Evolutionary conservation across 1,140 invertebrate species (phyloP), one percentile per base, ranked within the genome.

Genomic region (Drosophila santomea): DNA sequence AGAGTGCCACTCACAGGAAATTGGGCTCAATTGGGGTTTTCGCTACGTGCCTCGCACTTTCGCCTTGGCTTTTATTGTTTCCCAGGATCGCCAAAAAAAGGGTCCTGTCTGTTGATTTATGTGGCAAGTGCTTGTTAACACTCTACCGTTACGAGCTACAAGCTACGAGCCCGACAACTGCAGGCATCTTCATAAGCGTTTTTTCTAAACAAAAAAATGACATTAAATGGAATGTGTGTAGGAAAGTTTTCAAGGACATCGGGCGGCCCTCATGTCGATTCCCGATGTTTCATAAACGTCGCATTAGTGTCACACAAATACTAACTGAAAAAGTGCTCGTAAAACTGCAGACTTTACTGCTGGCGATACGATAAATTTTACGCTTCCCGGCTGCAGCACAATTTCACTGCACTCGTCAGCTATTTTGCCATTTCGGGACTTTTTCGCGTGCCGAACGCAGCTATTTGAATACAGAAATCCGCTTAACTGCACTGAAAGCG

Each of bases 391-490:
- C 25, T 64, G 54, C 57, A 67, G 64, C 74, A 57, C n/a, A 79
- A 77, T 73, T 88, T 80, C 52, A 47, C 67, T 89, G 83, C 83
- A 88, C 75, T 89, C 76, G 76, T 83, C 83, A 88, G 82, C 57
- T 69, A 12, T 44, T 80, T 77, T 69, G 67, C 59, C 61, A 25
- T 45, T 59, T 48, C 38, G 28, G n/a, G 7, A n/a, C 23, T 39
- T 38, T 67, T 64, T 67, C 55, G 7, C 5, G n/a, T 12, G 32
- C 15, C 41, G 47, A 32, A 41, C 74, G 51, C 35, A 61, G 74
- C 51, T 77, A 80, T 89, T 89, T 88, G 84, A 83, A 89, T 88
- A 74, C 67, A 77, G 77, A 67, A 89, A 83, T 89, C 84, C 80
- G 79, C 84, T 88, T 88, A 80, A 51, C 36, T 62, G 63, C 77